Percentiles rank a stretch among this genome's conserved stretches.
Evolutionary conservation across 2,797 vertebrate genomes (phyloP).

Genomic region (Crocodylus rhombifer): DNA sequence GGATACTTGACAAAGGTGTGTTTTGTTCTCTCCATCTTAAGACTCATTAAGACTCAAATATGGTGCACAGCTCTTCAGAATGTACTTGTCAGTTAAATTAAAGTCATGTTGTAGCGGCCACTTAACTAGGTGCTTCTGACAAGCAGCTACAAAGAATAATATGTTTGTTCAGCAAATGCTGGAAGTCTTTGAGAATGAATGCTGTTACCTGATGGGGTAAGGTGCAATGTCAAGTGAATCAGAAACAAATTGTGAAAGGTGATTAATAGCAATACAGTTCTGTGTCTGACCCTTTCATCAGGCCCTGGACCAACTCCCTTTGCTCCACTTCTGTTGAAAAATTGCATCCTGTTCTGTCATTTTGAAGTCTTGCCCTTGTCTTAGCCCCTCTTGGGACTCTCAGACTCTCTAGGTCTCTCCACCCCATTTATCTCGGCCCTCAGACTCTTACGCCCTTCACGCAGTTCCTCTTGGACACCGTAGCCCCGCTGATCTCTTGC

Average conservation of each 20-base stretch:
- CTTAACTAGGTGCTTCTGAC: not conserved
- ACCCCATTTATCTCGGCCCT: too few species aligned
- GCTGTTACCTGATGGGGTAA: constrained; percentile 41
- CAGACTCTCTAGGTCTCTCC: too few species aligned
- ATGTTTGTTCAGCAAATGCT: not conserved
- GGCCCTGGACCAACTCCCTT: constrained; percentile 32
- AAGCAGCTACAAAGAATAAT: constrained; percentile 13
- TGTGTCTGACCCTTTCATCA: constrained; percentile 25
- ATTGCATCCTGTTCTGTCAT: constrained; percentile 41
- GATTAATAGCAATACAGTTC: constrained; percentile 30
- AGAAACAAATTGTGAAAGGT: constrained; percentile 5
- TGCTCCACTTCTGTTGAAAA: constrained; percentile 29
- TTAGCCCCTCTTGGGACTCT: too few species aligned
- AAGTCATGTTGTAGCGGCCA: constrained; percentile 25
- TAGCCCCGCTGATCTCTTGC: too few species aligned
- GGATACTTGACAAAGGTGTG: constrained; percentile 16
- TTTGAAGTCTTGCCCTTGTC: constrained; percentile 16
- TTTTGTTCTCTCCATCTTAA: constrained; percentile 28
- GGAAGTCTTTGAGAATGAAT: constrained; percentile 19
- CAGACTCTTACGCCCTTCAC: too few species aligned
- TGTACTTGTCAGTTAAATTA: constrained; percentile 6
- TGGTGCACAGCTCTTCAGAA: not conserved
- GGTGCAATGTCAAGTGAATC: constrained; percentile 10
- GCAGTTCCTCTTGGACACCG: too few species aligned
- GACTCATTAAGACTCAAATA: constrained; percentile 31